These are phyloP conservation scores for Ectemnius continuus DNA, from an alignment of 2,888 invertebrate genomes.

Conservation along the genomic window DNA sequence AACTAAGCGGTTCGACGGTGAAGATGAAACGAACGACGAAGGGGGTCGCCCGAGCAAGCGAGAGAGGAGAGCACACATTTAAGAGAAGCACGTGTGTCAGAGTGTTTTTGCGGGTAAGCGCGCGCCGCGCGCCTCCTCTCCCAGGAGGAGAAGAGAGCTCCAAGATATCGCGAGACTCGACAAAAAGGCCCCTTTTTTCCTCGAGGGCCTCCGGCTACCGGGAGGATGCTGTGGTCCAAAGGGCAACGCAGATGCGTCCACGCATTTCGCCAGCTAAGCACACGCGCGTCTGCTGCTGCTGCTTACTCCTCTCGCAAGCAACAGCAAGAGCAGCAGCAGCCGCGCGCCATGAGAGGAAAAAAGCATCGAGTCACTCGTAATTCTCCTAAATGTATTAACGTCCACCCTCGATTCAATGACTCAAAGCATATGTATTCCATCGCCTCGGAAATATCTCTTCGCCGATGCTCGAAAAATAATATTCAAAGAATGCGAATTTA, in stretches of 20 bases:
- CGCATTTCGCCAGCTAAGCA: not conserved
- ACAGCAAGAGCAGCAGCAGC: constrained; percentile 10
- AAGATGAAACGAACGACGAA: constrained; percentile 25
- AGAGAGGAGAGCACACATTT: not conserved
- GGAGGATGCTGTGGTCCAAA: too few species aligned
- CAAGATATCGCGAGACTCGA: constrained; percentile 32
- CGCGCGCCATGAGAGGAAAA: constrained; percentile 10
- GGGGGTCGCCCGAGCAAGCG: too few species aligned
- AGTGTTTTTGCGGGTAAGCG: constrained; percentile 60
- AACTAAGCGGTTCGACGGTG: not conserved
- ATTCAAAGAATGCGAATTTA: too few species aligned
- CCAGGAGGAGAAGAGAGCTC: constrained; percentile 49
- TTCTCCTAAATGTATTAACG: constrained; percentile 51
- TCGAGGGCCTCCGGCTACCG: not conserved
- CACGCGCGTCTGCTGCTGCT: constrained; percentile 38
- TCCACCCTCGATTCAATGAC: not conserved
- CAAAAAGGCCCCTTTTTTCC: constrained; percentile 49
- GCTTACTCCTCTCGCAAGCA: too few species aligned
- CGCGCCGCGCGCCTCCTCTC: constrained; percentile 56
- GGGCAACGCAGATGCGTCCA: constrained; percentile 27
- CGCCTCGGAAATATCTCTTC: too few species aligned
- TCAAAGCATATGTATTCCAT: too few species aligned
- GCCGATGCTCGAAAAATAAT: too few species aligned
- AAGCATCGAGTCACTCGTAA: not conserved
- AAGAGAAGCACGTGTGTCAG: constrained; percentile 56